Conservation (phyloP, 2,888 invertebrate genomes). For the Erannis defoliaria region DNA sequence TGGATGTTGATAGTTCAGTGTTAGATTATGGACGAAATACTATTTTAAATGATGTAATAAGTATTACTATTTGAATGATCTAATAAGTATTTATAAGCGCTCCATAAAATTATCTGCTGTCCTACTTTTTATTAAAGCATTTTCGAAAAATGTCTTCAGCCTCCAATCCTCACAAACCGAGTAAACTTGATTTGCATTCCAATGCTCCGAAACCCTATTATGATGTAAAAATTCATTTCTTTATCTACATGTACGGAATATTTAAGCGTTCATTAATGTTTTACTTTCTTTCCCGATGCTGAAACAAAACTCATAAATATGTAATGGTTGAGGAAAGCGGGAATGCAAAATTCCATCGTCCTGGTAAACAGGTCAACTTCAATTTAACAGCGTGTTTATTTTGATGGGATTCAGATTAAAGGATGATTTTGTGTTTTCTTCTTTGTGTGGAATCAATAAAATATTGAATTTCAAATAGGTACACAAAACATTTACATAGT, state of each 20-base stretch:
- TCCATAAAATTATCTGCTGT: neutral
- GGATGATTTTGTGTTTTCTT: slow-evolving; percentile 18
- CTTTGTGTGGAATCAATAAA: neutral
- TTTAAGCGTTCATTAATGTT: slow-evolving; percentile 84
- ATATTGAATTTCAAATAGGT: neutral
- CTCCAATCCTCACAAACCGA: slow-evolving; percentile 46
- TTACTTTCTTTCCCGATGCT: slow-evolving; percentile 80
- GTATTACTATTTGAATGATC: no score
- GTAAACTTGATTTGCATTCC: slow-evolving; percentile 70
- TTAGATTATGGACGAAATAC: no score
- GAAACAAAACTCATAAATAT: slow-evolving; percentile 84
- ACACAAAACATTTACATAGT: no score
- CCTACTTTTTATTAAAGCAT: neutral
- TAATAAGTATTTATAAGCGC: neutral
- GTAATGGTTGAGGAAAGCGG: slow-evolving; percentile 72
- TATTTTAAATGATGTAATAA: no score
- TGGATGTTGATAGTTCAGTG: no score
- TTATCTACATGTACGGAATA: slow-evolving; percentile 82
- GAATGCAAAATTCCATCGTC: slow-evolving; percentile 72
- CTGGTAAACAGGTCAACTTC: slow-evolving; percentile 75
- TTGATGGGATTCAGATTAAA: slow-evolving; percentile 55
- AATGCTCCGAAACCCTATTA: slow-evolving; percentile 62
- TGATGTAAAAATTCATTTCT: slow-evolving; percentile 80
- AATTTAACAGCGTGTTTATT: slow-evolving; percentile 67
- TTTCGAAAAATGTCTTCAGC: slow-evolving; percentile 10